Conservation (phyloP, 2,888 invertebrate species). For the Drosophila paucipuncta region DNA sequence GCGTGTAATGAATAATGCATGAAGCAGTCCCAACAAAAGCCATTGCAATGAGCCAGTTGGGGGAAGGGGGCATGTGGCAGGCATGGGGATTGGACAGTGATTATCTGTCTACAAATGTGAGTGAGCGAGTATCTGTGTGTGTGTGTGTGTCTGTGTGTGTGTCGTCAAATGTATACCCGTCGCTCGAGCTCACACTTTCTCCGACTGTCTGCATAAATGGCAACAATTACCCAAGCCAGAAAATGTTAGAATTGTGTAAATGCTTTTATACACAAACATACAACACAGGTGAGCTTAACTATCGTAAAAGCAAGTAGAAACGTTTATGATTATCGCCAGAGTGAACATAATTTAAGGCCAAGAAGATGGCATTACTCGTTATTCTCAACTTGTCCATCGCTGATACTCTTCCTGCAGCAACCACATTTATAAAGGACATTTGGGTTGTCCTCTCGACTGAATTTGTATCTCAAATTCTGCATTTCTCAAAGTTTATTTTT, state of each 20-base stretch:
- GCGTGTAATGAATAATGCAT: conserved; percentile 83
- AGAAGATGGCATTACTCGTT: not conserved
- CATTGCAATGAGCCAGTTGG: conserved; percentile 32
- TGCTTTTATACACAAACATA: not conserved
- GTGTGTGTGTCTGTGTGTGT: conserved; percentile 19
- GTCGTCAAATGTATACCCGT: conserved; percentile 44
- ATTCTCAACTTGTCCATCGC: not conserved
- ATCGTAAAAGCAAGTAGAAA: not conserved
- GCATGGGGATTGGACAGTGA: conserved; percentile 49
- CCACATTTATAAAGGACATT: not conserved
- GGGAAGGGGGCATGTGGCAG: not conserved
- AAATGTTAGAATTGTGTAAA: conserved; percentile 8
- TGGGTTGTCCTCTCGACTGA: rapidly evolving
- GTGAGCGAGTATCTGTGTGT: conserved; percentile 31
- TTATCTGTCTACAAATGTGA: conserved; percentile 63
- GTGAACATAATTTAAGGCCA: not conserved
- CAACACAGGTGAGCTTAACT: not conserved
- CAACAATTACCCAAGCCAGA: conserved; percentile 58
- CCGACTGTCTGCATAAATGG: conserved; percentile 31
- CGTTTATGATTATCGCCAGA: not conserved
- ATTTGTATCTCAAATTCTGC: not conserved
- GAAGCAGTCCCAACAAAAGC: conserved; percentile 65
- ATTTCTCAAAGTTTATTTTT: not conserved
- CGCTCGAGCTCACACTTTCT: not conserved
- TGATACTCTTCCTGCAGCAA: not conserved